Percentiles rank a stretch among this genome's conserved stretches.
phyloP scores from a whole-genome alignment of 2,113 vertebrate species.

The Odobenus rosmarus region DNA sequence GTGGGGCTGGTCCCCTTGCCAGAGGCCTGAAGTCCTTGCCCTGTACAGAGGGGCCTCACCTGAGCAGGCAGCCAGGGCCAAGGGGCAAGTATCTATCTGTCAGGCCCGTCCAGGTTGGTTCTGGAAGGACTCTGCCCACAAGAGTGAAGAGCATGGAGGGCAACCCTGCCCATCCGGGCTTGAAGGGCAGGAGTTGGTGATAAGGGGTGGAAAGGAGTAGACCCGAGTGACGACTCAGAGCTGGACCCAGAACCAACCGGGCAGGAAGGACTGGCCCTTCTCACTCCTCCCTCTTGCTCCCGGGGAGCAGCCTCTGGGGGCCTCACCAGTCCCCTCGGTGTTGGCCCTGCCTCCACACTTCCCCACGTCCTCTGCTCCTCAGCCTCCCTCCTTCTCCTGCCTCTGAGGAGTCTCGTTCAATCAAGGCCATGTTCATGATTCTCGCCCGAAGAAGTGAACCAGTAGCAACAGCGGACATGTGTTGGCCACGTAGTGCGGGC shows the following conservation, averaged over 20 bases:
- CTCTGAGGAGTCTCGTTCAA: background rate
- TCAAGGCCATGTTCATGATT: background rate
- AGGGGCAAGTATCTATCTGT: background rate
- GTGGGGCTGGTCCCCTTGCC: background rate
- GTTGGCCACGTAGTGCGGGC: rapidly evolving
- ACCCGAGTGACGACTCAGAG: background rate
- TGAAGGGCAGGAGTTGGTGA: background rate
- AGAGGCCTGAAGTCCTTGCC: background rate
- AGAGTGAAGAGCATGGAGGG: background rate
- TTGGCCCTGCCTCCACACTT: background rate
- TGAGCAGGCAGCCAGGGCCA: background rate
- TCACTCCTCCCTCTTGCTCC: background rate
- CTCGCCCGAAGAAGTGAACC: background rate
- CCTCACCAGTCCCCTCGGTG: too few species aligned
- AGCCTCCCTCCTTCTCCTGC: background rate
- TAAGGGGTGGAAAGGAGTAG: background rate
- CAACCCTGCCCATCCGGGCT: too few species aligned
- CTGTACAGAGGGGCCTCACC: background rate
- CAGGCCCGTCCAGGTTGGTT: background rate
- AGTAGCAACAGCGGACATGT: background rate
- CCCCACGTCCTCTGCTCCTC: background rate
- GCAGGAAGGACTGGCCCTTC: background rate
- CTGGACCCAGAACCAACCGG: background rate
- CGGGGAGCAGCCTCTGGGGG: too few species aligned
- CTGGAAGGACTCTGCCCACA: background rate